Percentiles rank a stretch among this genome's conserved stretches.
Evolutionary conservation across 2,888 invertebrate species (phyloP).

Genomic region (Dicyrtomina minuta): DNA sequence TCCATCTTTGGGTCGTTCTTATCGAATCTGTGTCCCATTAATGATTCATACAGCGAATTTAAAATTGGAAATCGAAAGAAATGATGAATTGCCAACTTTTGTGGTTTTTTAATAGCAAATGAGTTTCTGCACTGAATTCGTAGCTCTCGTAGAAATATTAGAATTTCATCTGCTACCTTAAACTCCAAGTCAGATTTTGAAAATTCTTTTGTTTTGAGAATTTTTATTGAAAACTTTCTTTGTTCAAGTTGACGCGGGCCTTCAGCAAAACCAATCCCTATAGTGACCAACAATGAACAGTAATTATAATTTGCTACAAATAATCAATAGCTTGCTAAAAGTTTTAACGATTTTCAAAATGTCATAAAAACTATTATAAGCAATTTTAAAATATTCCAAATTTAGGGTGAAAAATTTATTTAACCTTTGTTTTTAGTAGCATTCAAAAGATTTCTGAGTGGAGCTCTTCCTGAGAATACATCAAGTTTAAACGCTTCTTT

Average conservation of each 20-base stretch:
- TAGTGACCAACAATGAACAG: too few species aligned
- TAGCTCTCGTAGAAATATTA: neutral
- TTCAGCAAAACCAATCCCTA: neutral
- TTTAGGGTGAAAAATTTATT: too few species aligned
- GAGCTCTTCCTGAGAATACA: too few species aligned
- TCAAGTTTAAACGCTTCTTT: too few species aligned
- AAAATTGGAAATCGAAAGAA: neutral
- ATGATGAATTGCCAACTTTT: neutral
- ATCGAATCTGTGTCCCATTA: neutral
- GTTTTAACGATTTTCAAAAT: too few species aligned
- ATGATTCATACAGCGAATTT: neutral
- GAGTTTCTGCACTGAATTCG: neutral
- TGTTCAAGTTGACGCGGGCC: neutral
- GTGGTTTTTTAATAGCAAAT: neutral
- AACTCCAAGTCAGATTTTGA: neutral
- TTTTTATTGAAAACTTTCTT: neutral
- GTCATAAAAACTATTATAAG: too few species aligned
- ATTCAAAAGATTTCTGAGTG: too few species aligned
- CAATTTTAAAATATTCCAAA: too few species aligned
- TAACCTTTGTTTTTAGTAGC: too few species aligned
- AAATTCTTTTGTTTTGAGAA: neutral
- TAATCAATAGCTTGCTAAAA: too few species aligned
- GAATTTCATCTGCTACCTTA: neutral
- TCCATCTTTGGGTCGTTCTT: too few species aligned
- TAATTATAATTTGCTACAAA: too few species aligned